Evolutionary conservation across 2,797 vertebrate species (phyloP).

Genomic region (Hypotaenidia okinawae): DNA sequence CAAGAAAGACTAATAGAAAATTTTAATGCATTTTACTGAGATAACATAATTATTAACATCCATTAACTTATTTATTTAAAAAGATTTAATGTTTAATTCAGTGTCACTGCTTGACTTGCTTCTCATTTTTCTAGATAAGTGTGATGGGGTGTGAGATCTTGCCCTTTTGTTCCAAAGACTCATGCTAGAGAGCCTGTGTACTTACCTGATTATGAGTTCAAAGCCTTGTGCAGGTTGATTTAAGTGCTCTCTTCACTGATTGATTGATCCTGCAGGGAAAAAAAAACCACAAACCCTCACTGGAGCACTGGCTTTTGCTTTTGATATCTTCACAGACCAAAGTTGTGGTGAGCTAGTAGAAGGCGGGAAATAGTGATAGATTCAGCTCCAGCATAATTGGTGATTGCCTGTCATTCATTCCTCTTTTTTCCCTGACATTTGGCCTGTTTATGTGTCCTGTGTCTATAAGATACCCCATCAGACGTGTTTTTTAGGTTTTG

Average conservation of each 20-base stretch:
- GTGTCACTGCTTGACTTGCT: background rate
- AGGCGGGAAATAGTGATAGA: constrained; percentile 4
- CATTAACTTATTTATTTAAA: constrained; percentile 52
- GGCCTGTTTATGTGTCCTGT: constrained; percentile 14
- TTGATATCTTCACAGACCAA: constrained; percentile 33
- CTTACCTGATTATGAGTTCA: constrained; percentile 57
- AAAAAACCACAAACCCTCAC: background rate
- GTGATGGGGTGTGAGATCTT: constrained; percentile 30
- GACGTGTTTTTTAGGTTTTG: background rate
- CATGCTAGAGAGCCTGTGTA: background rate
- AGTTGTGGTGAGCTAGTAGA: constrained; percentile 35
- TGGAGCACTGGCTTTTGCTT: constrained; percentile 24
- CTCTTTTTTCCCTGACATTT: constrained; percentile 11
- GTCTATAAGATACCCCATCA: background rate
- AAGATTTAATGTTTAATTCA: constrained; percentile 42
- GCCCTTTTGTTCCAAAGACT: constrained; percentile 41
- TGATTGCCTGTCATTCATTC: constrained; percentile 46
- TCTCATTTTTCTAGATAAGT: constrained; percentile 55
- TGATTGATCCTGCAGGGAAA: constrained; percentile 13
- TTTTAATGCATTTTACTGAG: constrained; percentile 31
- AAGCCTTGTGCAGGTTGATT: constrained; percentile 36
- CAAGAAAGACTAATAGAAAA: constrained; percentile 32
- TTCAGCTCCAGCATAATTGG: constrained; percentile 19
- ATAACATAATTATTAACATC: constrained; percentile 58
- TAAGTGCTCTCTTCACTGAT: constrained; percentile 51